Evolutionary conservation across 2,797 vertebrate species (phyloP).

Genomic region (Muraenolepis orangiensis): DNA sequence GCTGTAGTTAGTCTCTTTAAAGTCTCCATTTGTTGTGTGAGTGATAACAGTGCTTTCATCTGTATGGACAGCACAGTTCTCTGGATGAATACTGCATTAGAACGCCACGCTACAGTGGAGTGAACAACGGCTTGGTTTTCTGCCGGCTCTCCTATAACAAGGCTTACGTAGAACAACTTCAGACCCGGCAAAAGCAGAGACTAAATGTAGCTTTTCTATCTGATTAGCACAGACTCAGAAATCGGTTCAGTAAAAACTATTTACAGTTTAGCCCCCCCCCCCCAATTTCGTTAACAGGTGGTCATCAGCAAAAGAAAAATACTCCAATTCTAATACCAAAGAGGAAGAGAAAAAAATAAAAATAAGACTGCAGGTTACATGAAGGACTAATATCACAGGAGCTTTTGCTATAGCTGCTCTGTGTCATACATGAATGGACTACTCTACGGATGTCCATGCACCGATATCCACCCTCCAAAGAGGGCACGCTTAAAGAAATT

Average conservation of each 20-base stretch:
- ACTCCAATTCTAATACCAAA: not conserved
- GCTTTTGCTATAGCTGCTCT: not conserved
- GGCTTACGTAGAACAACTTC: not conserved
- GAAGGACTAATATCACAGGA: not conserved
- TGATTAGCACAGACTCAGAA: not conserved
- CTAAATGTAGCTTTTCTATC: not conserved
- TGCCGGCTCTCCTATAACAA: not conserved
- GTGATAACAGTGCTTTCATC: not conserved
- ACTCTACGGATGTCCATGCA: not conserved
- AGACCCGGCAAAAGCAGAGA: not conserved
- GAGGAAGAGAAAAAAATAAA: not conserved
- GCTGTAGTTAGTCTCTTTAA: not conserved
- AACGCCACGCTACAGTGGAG: not conserved
- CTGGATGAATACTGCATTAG: conserved; percentile 2
- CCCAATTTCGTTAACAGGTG: not conserved
- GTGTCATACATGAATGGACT: not conserved
- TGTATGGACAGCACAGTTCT: not conserved
- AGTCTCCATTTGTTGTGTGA: not conserved
- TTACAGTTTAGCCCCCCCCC: not conserved
- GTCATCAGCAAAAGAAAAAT: not conserved
- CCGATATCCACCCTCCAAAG: not conserved
- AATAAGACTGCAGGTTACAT: not conserved
- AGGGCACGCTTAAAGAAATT: not conserved
- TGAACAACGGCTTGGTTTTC: not conserved
- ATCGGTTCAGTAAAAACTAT: not conserved